A percentile compares a stretch with the other conserved stretches of the same genome.
These are phyloP conservation scores for Octodonta nipae DNA, from an alignment of 2,888 invertebrate genomes.

Conservation along the genomic window DNA sequence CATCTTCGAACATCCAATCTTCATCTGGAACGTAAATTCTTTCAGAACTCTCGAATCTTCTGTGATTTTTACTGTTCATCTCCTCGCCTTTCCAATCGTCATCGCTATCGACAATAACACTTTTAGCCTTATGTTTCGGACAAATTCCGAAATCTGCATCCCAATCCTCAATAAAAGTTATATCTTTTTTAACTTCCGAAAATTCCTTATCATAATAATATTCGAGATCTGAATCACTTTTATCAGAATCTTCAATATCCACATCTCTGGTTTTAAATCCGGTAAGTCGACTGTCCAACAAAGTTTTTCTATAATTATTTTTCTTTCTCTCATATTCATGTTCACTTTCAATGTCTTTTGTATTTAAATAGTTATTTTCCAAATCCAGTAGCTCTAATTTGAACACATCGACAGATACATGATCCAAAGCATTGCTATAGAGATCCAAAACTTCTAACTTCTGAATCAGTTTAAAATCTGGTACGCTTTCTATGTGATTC, in stretches of 20 bases:
- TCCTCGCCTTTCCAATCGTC: slow-evolving; percentile 21
- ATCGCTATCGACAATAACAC: slow-evolving; percentile 16
- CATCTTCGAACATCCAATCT: slow-evolving; percentile 22
- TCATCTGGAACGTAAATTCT: slow-evolving; percentile 16
- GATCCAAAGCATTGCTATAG: slow-evolving; percentile 17
- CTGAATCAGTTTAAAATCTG: slow-evolving; percentile 11
- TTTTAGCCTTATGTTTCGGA: slow-evolving; percentile 5
- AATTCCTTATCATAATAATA: slow-evolving; percentile 1
- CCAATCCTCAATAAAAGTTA: slow-evolving; percentile 17
- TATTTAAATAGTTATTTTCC: slow-evolving; percentile 16
- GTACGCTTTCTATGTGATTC: slow-evolving; percentile 15
- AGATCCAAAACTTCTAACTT: slow-evolving; percentile 19
- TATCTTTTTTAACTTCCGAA: slow-evolving; percentile 5
- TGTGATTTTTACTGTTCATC: slow-evolving; percentile 5
- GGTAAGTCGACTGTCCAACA: slow-evolving; percentile 1
- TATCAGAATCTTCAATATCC: neutral
- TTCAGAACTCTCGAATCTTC: neutral
- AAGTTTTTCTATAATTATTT: slow-evolving; percentile 9
- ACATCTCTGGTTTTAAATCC: neutral
- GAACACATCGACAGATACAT: slow-evolving; percentile 6
- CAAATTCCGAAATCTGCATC: slow-evolving; percentile 12
- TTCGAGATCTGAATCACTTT: neutral
- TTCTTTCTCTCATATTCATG: slow-evolving; percentile 12
- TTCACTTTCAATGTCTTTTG: slow-evolving; percentile 6
- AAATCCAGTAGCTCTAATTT: slow-evolving; percentile 14